Base-by-base conservation (phyloP, 2,888 invertebrate genomes). In the Eupithecia dodoneata region DNA sequence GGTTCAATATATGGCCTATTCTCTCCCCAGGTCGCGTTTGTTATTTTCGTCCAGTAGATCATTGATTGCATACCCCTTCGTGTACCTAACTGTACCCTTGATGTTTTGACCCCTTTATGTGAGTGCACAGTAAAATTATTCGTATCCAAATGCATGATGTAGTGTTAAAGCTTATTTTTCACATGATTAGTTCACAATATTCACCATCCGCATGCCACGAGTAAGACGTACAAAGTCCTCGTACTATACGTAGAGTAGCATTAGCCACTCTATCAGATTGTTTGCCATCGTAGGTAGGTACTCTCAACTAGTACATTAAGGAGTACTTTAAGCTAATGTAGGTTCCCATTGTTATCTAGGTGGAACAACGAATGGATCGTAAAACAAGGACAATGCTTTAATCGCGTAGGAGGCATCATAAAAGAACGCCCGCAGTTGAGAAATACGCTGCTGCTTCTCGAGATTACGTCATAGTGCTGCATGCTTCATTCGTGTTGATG, bases 401-500 rank as follows among this genome's bases (percentile, higher is more conserved):
- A 75, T 71, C 44, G 59, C 59, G 75, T 78, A 76, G 71, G 73
- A 78, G 73, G 72, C n/a, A 66, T 73, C 63, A 71, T 74, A 42
- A 59, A 71, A 72, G 74, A 59, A 74, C 72, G 71, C 75, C 77
- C 69, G 76, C 73, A 76, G 76, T 73, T 76, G 73, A 73, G 70
- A 73, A 70, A 79, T 76, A 78, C 75, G 76, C 77, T 76, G 79
- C 79, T 79, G 81, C 80, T 74, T 76, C 78, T 78, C 79, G 55
- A 69, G 73, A 65, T 73, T 72, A 72, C 59, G 71, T 71, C 59
- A 76, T 79, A 72, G 79, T 76, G 78, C 79, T 80, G 82, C 83
- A 81, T 83, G 82, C 78, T 79, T 73, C 80, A 79, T 79, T 77
- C 78, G 80, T 79, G 79, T 79, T 81, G 74, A 72, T 75, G 78